Base-by-base conservation (phyloP, 2,888 invertebrate species). In the Latheticus oryzae region DNA sequence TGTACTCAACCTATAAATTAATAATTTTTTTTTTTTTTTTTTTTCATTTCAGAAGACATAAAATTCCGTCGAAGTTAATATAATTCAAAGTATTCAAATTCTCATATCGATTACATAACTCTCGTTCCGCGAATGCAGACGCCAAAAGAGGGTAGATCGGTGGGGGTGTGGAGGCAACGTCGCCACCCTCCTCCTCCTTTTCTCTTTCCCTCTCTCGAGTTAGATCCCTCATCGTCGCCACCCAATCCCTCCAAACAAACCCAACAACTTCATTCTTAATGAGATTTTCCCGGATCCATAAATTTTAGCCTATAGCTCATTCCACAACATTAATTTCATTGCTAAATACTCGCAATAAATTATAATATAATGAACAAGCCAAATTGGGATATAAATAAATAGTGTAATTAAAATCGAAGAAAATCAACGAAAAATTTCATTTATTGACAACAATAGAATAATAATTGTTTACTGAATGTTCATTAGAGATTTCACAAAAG, bases 281-380 rank as follows among this genome's bases (percentile, higher is more conserved):
- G 78, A 79, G 79, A 78, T 79, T 78, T 78, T 76, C 77, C 78
- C 77, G 77, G 78, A 78, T 78, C 78, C 78, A 79, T 79, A 79
- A 79, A 79, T 79, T 78, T 78, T 73, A 74, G 75, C 76, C 77
- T 76, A 78, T 78, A 77, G 76, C 78, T 77, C 78, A 79, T 79
- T 79, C 78, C 78, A 76, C 75, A 76, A 79, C 79, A 79, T 78
- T 79, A 78, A 79, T 78, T 79, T 78, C 78, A 78, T 78, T 78
- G 76, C 78, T 78, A 78, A 78, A 79, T 78, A 78, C 78, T 76
- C 72, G 73, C 78, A 69, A 77, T 78, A 78, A 78, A 78, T 78
- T 78, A 77, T 76, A 69, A 74, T 74, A 78, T 77, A 78, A 78
- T 78, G 78, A 78, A 79, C 77, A 77, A 71, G 71, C 74, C 74